Conservation (phyloP, 2,113 vertebrate species). For the Python bivittatus region DNA sequence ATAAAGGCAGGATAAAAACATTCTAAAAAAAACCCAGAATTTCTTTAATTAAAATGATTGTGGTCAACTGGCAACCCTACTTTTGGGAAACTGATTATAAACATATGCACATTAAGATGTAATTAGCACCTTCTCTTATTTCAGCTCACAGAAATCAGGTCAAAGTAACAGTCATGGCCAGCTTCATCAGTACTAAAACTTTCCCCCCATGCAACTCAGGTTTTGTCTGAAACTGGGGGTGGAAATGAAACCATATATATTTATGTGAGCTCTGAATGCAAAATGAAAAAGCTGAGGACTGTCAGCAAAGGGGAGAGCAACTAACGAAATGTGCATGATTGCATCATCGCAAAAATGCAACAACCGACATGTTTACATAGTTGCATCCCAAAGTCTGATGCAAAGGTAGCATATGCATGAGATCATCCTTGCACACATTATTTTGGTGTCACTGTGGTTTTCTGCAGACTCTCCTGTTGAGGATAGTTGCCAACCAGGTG, state of each 20-base stretch:
- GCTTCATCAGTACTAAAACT: not conserved
- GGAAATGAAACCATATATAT: not conserved
- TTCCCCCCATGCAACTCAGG: not conserved
- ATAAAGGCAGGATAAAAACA: too few species aligned
- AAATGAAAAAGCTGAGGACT: not conserved
- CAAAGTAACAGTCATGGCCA: not conserved
- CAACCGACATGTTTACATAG: too few species aligned
- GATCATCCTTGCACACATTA: too few species aligned
- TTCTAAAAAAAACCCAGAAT: too few species aligned
- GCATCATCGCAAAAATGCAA: not conserved
- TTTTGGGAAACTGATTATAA: not conserved
- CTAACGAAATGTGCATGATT: not conserved
- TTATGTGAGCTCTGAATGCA: not conserved
- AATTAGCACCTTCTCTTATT: not conserved
- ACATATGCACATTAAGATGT: not conserved
- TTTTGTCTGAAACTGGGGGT: not conserved
- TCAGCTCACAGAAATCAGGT: not conserved
- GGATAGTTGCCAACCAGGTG: not conserved
- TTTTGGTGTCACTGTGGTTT: too few species aligned
- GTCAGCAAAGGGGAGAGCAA: not conserved
- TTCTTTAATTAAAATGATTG: not conserved
- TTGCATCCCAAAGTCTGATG: too few species aligned
- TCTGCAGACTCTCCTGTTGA: not conserved
- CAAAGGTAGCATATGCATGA: too few species aligned
- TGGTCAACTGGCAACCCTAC: not conserved